phyloP scores from a whole-genome alignment of 2,113 vertebrate species.

The Pseudonaja textilis region DNA sequence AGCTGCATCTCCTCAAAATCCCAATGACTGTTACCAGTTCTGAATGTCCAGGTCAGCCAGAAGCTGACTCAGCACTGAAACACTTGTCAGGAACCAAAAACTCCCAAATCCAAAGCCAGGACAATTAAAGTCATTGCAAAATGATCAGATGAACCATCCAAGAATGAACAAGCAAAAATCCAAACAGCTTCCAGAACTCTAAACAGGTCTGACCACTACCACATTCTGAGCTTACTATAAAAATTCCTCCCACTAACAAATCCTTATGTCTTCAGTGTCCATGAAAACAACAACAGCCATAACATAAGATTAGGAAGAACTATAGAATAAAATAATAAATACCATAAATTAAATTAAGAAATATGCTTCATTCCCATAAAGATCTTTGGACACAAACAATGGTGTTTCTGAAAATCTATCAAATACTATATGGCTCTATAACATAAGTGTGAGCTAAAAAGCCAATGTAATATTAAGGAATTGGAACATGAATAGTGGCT shows the following conservation, averaged over 20 bases:
- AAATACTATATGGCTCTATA: not conserved
- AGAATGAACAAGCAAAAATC: not conserved
- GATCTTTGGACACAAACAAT: not conserved
- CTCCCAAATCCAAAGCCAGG: not conserved
- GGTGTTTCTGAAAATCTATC: not conserved
- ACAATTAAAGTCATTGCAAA: not conserved
- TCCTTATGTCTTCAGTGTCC: not conserved
- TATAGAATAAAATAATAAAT: not conserved
- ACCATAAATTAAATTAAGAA: not conserved
- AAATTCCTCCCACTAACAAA: not conserved
- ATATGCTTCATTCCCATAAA: not conserved
- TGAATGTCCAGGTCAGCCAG: not conserved
- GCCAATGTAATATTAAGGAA: not conserved
- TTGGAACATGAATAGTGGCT: not conserved
- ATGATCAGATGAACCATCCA: not conserved
- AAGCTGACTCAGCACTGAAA: not conserved
- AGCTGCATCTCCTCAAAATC: not conserved
- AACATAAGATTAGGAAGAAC: not conserved
- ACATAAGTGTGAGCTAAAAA: not conserved
- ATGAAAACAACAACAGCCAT: not conserved
- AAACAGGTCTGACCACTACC: not conserved
- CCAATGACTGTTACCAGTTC: not conserved
- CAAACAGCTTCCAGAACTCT: not conserved
- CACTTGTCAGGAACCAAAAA: not conserved
- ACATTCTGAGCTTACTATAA: not conserved